Evolutionary conservation across 2,113 vertebrate genomes (phyloP).

Genomic region (Carassius auratus): DNA sequence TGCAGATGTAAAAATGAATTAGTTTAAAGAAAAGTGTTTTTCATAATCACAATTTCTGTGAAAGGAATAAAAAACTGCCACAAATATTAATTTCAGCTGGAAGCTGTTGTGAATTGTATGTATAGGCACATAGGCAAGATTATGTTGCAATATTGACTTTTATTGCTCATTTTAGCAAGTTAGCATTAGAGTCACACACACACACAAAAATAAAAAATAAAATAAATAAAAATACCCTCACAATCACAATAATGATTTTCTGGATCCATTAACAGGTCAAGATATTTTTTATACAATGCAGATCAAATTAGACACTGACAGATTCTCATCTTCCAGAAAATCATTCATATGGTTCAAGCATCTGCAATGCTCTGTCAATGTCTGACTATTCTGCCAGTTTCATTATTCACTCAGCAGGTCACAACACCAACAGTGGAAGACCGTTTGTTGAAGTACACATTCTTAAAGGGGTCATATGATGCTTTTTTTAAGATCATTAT

Average conservation of each 20-base stretch:
- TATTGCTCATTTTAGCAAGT: neutral
- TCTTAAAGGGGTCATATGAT: neutral
- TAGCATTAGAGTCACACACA: too few species aligned
- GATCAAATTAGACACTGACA: neutral
- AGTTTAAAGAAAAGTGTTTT: neutral
- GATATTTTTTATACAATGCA: neutral
- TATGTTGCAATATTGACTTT: too few species aligned
- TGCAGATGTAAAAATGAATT: neutral
- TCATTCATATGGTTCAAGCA: neutral
- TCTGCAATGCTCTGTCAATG: slow-evolving; percentile 11
- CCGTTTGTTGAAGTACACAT: neutral
- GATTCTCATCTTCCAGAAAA: neutral
- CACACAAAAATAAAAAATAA: neutral
- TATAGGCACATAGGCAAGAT: neutral
- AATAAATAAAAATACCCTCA: too few species aligned
- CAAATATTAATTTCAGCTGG: too few species aligned
- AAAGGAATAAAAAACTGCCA: neutral
- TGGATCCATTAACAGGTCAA: neutral
- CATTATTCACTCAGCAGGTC: neutral
- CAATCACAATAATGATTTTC: neutral
- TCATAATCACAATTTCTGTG: neutral
- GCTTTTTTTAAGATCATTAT: too few species aligned
- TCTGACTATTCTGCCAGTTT: neutral
- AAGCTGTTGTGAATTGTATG: neutral
- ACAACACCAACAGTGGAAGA: neutral